phyloP scores from a whole-genome alignment of 2,888 invertebrate genomes.

The Marronus borbonicus region DNA sequence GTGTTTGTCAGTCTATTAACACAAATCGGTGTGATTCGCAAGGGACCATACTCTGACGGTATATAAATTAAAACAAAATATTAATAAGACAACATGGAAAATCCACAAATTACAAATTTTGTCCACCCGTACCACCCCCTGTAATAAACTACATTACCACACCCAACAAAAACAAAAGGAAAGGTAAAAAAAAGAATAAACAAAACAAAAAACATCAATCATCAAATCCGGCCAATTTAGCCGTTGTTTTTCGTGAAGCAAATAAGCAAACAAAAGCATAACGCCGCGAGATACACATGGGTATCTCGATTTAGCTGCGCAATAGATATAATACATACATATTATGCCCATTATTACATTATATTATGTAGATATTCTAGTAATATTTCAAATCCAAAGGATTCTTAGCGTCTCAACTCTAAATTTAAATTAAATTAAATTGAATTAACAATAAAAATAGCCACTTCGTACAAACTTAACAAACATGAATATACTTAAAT shows the following conservation, averaged over 20 bases:
- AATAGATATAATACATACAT: slow-evolving; percentile 1
- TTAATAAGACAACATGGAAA: neutral
- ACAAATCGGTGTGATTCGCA: slow-evolving; percentile 48
- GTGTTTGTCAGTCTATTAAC: slow-evolving; percentile 1
- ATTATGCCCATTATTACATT: neutral
- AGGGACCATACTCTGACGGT: slow-evolving; percentile 49
- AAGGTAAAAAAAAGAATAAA: neutral
- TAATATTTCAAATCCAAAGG: neutral
- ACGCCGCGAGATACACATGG: neutral
- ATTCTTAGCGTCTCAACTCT: slow-evolving; percentile 2
- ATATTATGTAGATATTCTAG: neutral
- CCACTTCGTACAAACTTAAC: slow-evolving; percentile 31
- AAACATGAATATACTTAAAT: neutral
- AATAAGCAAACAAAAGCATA: slow-evolving; percentile 6
- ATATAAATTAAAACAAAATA: slow-evolving; percentile 25
- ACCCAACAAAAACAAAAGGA: neutral
- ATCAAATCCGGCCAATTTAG: slow-evolving; percentile 39
- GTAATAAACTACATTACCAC: neutral
- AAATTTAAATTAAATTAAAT: neutral
- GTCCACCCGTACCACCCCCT: slow-evolving; percentile 28
- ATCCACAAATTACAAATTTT: neutral
- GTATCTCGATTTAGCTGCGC: slow-evolving; percentile 5
- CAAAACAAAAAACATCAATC: neutral
- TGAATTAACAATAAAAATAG: slow-evolving; percentile 1
- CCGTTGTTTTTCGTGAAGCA: slow-evolving; percentile 21